Evolutionary conservation across 2,888 invertebrate species (phyloP).

Genomic region (Sylvicola fuscatus): DNA sequence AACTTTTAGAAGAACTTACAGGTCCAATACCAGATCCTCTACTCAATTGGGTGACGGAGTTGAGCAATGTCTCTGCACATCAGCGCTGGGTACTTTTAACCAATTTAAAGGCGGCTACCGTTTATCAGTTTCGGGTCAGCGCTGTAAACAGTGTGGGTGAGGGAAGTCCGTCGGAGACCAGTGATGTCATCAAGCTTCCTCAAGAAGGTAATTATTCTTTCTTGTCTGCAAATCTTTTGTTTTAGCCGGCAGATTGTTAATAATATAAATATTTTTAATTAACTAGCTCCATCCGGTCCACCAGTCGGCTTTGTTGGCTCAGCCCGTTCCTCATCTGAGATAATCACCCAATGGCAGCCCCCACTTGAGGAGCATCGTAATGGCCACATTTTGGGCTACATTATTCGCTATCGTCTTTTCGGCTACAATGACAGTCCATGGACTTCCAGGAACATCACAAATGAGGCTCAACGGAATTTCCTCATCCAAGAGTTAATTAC

Average conservation of each 20-base stretch:
- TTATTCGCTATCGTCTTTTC: slow-evolving; percentile 73
- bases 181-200: slow-evolving; percentile 75
- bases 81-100: slow-evolving; percentile 62
- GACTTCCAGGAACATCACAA: slow-evolving; percentile 80
- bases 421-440: slow-evolving; percentile 87
- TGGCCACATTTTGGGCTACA: slow-evolving; percentile 85
- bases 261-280: too few species aligned
- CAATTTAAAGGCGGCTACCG: slow-evolving; percentile 80
- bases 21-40: slow-evolving; percentile 72
- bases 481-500: slow-evolving; percentile 85
- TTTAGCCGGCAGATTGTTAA: too few species aligned
- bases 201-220: slow-evolving; percentile 64
- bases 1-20: slow-evolving; percentile 31
- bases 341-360: slow-evolving; percentile 93
- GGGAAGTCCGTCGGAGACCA: slow-evolving; percentile 76
- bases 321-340: slow-evolving; percentile 82
- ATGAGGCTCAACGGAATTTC: slow-evolving; percentile 78
- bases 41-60: slow-evolving; percentile 73
- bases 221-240: too few species aligned
- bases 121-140: slow-evolving; percentile 92
- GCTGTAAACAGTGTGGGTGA: slow-evolving; percentile 93
- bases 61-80: slow-evolving; percentile 62
- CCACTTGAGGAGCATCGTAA: slow-evolving; percentile 88
- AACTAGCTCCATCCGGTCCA: slow-evolving; percentile 81
- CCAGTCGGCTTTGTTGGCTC: slow-evolving; percentile 90